Evolutionary conservation across 2,888 invertebrate genomes (phyloP), one percentile per base, ranked within the genome.

Genomic region (Pammene aurita): DNA sequence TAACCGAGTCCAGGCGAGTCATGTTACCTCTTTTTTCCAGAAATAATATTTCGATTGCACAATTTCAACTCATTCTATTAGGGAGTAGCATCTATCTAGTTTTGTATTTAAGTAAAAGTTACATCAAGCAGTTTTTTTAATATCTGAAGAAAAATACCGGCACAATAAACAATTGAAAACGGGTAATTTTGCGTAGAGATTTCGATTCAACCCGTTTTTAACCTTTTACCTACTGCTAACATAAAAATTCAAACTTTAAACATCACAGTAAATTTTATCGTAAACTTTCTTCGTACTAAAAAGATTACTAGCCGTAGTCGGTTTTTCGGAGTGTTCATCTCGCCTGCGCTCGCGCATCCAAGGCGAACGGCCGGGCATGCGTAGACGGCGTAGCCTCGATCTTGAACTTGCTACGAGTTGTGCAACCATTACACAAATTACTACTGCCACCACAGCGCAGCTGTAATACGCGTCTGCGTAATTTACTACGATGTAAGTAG

Each of bases 361-460:
- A 38, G 7, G 38, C 0, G 38, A 38, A 38, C 9, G 6, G 7
- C 9, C 38, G 38, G 38, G 67, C 64, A 72, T 16, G 61, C 60
- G 62, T 61, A 56, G 57, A 52, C 66, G 57, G 54, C 74, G 81
- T 82, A 81, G 78, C 84, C 82, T 84, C 84, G 84, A 70, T 81
- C 84, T 75, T 84, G 84, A 83, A 81, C 80, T 78, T 73, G 75
- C 71, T 71, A 73, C 75, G 72, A 62, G 55, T 64, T 57, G 68
- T 58, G 63, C 68, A 68, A 68, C 35, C 38, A 67, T 67, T 63
- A 67, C 62, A 61, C 56, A 50, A 67, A 67, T 67, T 62, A 50
- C 58, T 14, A n/a, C 34, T 26, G 26, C 26, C 26, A 13, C 56
- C 18, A 18, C 56, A 10, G 13, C 26, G 26, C 26, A 26, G n/a